These are phyloP conservation scores for Parelbella ahira DNA, from an alignment of 2,888 invertebrate species.

Conservation along the genomic window DNA sequence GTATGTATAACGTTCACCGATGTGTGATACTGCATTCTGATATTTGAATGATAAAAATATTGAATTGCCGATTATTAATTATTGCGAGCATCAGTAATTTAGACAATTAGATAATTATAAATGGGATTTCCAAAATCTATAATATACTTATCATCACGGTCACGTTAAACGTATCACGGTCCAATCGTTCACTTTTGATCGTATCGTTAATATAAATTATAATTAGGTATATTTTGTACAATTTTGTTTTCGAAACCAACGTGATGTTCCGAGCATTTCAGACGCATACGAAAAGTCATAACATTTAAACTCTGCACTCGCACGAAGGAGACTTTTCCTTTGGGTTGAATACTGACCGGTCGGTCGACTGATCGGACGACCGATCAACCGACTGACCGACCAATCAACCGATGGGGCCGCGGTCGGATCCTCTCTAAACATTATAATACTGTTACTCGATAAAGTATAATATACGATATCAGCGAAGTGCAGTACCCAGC, in stretches of 20 bases:
- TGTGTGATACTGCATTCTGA: too few relatives aligned
- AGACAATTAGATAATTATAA: too few relatives aligned
- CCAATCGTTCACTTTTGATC: slow-evolving; percentile 3
- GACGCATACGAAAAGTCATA: slow-evolving; percentile 1
- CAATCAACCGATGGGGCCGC: slow-evolving; percentile 42
- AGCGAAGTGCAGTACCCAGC: slow-evolving; percentile 22
- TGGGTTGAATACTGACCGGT: too few relatives aligned
- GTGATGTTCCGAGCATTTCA: slow-evolving; percentile 4
- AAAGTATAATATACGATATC: slow-evolving; percentile 29
- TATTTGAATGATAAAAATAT: background rate
- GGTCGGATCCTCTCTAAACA: slow-evolving; percentile 34
- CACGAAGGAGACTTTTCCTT: too few relatives aligned
- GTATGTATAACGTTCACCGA: too few relatives aligned
- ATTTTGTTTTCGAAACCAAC: slow-evolving; percentile 1
- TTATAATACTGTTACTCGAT: slow-evolving; percentile 34
- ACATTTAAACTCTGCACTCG: too few relatives aligned
- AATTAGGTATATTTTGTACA: slow-evolving; percentile 17
- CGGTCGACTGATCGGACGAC: too few relatives aligned
- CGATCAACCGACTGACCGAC: too few relatives aligned
- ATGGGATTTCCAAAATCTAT: too few relatives aligned
- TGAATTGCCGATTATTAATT: too few relatives aligned
- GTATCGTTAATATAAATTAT: slow-evolving; percentile 5
- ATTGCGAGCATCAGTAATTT: too few relatives aligned
- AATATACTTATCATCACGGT: too few relatives aligned
- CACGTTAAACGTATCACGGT: slow-evolving; percentile 1